Base-by-base conservation (phyloP, 2,113 vertebrate genomes). In the Gadus macrocephalus region DNA sequence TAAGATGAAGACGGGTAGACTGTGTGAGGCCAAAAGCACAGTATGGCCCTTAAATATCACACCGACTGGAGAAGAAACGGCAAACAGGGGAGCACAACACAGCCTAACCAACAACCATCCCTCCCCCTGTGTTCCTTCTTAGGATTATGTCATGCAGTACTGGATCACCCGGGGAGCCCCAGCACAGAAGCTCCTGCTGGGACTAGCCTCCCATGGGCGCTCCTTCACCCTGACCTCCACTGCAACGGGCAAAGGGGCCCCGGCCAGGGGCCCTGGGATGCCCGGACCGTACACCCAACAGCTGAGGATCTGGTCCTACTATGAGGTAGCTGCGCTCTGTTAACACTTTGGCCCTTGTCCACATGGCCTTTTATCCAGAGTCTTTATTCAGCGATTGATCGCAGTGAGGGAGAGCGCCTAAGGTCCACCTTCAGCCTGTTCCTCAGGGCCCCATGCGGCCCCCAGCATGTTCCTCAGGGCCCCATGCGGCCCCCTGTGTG, bases 241-340 rank as follows among this genome's bases (percentile, higher is more conserved):
- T 62, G 76, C 74, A 11, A 76, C 62, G 1, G 67, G 76, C 14
- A 72, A 90, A 4, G 89, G 90, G 1, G 85, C 86, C 25, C 87
- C 86, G 1, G 64, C 72, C 65, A 81, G 56, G 0, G 85, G 87
- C 4, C 80, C 86, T n/a, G 89, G 86, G 16, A 38, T 35, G 6
- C 70, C 88, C 0, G 90, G 91, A 0, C 69, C 86, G 22, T 92
- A 83, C 76, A 92, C 91, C 11, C 89, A 78, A 64, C 74, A 90
- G 64, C 75, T 67, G 1, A 89, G 91, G 3, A 0, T 89, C 3
- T 83, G 90, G 87, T 80, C 89, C 58, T 90, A 91, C 78, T 92
- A 87, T 74, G 91, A 94, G 90, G 91, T 82, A 68, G 68, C 7
- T 38, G 19, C 11, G 38, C 38, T 9, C 42, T 49, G 12, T 49